Conservation (phyloP, 2,888 invertebrate genomes). For the Trichogramma dendrolimi region DNA sequence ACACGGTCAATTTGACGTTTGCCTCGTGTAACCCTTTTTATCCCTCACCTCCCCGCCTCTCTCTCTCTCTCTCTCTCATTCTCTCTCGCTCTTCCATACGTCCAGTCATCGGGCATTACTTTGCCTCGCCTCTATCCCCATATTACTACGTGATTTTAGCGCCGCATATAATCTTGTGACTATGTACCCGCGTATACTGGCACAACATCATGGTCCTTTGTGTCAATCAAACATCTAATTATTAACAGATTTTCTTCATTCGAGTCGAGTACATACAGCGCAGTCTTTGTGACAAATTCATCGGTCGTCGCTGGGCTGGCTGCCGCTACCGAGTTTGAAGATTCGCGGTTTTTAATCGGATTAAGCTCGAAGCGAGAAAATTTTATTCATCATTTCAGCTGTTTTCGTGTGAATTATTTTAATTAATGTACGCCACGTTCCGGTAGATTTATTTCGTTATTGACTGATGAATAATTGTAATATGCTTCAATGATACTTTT, state of each 20-base stretch:
- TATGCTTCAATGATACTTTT: no score
- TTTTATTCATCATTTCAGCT: not conserved
- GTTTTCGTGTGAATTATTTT: no score
- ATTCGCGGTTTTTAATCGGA: constrained; percentile 12
- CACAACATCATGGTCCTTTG: constrained; percentile 5
- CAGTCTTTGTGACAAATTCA: not conserved
- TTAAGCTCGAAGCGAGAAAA: not conserved
- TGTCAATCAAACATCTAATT: constrained; percentile 27
- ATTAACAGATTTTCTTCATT: constrained; percentile 23
- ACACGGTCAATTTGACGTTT: constrained; percentile 29
- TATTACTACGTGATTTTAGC: constrained; percentile 22
- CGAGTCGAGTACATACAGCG: constrained; percentile 4
- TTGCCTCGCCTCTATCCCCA: constrained; percentile 1
- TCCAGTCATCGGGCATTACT: constrained; percentile 14
- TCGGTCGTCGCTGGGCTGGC: not conserved
- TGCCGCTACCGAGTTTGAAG: not conserved
- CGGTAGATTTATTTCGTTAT: no score
- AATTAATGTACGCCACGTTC: no score
- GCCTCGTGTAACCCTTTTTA: not conserved
- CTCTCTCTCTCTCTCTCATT: no score
- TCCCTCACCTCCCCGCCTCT: no score
- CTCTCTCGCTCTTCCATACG: not conserved
- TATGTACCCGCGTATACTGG: not conserved
- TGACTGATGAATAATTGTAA: no score
- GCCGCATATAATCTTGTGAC: constrained; percentile 15